phyloP scores from a whole-genome alignment of 92 coral and sea anemone genomes.

The Epizoanthus fatuus region DNA sequence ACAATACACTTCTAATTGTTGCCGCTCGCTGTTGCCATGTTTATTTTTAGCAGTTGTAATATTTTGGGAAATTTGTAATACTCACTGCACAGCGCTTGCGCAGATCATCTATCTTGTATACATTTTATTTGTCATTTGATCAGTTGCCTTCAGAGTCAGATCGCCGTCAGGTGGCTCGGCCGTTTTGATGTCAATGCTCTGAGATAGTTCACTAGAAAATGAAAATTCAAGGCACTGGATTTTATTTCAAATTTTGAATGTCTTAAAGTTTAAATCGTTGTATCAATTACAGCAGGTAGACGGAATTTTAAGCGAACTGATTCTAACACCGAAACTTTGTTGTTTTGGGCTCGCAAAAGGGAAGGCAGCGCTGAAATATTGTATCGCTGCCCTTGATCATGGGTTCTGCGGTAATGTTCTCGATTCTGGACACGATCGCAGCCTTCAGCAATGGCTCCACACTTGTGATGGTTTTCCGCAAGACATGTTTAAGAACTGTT shows the following conservation, averaged over 20 bases:
- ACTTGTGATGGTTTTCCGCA: slow-evolving; percentile 64
- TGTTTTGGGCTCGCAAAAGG: not conserved
- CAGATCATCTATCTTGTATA: not conserved
- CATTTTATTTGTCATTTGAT: slow-evolving; percentile 27
- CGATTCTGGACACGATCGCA: slow-evolving; percentile 69
- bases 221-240: not conserved
- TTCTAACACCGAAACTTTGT: not conserved
- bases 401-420: slow-evolving; percentile 53
- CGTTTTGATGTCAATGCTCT: no score
- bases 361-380: not conserved
- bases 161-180: not conserved
- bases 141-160: slow-evolving; percentile 39
- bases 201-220: not conserved
- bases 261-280: not conserved
- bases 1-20: not conserved
- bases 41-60: slow-evolving; percentile 6
- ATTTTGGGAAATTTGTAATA: not conserved
- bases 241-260: not conserved
- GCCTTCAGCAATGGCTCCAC: slow-evolving; percentile 71
- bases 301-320: not conserved
- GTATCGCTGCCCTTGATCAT: slow-evolving; percentile 14
- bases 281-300: not conserved
- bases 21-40: not conserved
- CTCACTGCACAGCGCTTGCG: slow-evolving; percentile 15
- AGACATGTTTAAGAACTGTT: slow-evolving; percentile 72